Evolutionary conservation across 2,888 invertebrate species (phyloP).

Genomic region (Chaitophorus viminalis): DNA sequence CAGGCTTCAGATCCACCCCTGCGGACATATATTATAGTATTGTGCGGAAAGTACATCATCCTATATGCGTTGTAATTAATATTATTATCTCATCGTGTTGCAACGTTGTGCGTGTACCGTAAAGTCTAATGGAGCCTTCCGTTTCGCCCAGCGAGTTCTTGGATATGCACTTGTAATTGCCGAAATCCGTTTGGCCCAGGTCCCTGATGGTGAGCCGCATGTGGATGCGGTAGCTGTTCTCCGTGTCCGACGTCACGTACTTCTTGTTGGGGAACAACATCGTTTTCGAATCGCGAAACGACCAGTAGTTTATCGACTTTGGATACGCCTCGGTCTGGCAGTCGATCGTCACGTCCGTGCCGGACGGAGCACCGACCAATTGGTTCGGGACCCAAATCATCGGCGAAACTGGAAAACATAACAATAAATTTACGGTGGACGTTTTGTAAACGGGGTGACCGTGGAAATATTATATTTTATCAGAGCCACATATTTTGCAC

Average conservation of each 20-base stretch:
- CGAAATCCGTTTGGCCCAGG: conserved; percentile 85
- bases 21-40: too few species aligned
- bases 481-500: too few species aligned
- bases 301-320: conserved; percentile 92
- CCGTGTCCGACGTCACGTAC: conserved; percentile 83
- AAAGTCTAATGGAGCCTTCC: conserved; percentile 89
- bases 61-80: too few species aligned
- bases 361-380: conserved; percentile 88
- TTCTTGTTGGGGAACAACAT: conserved; percentile 91
- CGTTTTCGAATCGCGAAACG: conserved; percentile 78
- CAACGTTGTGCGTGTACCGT: conserved; percentile 72
- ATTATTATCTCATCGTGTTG: too few species aligned
- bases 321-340: conserved; percentile 94
- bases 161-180: conserved; percentile 91
- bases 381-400: conserved; percentile 96
- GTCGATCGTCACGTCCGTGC: conserved; percentile 90
- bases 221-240: conserved; percentile 88
- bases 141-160: conserved; percentile 94
- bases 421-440: too few species aligned
- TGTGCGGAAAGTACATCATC: too few species aligned
- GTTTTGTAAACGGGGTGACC: too few species aligned
- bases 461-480: too few species aligned
- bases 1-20: too few species aligned
- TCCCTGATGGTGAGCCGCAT: conserved; percentile 89
- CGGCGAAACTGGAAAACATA: conserved; percentile 77